phyloP scores from a whole-genome alignment of 1,140 invertebrate species.

The Drosophila trapezifrons region DNA sequence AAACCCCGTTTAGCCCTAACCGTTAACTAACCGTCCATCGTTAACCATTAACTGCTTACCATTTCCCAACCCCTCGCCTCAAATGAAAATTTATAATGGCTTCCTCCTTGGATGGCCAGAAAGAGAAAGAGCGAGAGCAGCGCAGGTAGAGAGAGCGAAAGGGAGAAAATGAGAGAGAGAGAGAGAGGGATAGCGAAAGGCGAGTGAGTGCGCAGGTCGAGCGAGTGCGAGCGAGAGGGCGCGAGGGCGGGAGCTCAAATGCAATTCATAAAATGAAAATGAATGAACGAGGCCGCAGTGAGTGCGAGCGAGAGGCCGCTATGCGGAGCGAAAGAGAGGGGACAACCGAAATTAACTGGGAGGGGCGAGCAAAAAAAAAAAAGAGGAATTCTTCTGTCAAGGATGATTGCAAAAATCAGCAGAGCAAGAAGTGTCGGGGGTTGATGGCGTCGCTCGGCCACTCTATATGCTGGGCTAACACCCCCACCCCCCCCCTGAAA shows the following conservation, averaged over 20 bases:
- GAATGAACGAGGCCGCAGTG: conserved; percentile 51
- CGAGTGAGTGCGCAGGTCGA: conserved; percentile 32
- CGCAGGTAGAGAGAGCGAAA: not conserved
- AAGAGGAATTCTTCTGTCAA: conserved; percentile 61
- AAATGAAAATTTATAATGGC: conserved; percentile 69
- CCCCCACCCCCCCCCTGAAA: not conserved
- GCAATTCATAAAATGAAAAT: conserved; percentile 82
- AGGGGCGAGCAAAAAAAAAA: conserved; percentile 60
- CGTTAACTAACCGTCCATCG: conserved; percentile 28
- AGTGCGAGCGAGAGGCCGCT: conserved; percentile 12
- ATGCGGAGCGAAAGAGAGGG: conserved; percentile 19
- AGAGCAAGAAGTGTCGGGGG: conserved; percentile 57
- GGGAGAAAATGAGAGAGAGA: not conserved
- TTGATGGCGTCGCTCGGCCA: conserved; percentile 64
- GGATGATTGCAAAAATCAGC: conserved; percentile 70
- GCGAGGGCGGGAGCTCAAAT: conserved; percentile 66
- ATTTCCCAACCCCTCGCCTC: conserved; percentile 9
- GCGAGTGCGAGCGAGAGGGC: conserved; percentile 36
- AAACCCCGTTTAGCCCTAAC: not conserved
- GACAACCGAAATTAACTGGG: conserved; percentile 70
- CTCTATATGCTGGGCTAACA: conserved; percentile 23
- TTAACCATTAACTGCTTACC: conserved; percentile 2
- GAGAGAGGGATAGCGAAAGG: conserved; percentile 20
- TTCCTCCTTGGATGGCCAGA: conserved; percentile 45
- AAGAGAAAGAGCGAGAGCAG: conserved; percentile 8